These are phyloP conservation scores for Hypomecis punctinalis DNA, from an alignment of 2,888 invertebrate genomes.

Conservation along the genomic window DNA sequence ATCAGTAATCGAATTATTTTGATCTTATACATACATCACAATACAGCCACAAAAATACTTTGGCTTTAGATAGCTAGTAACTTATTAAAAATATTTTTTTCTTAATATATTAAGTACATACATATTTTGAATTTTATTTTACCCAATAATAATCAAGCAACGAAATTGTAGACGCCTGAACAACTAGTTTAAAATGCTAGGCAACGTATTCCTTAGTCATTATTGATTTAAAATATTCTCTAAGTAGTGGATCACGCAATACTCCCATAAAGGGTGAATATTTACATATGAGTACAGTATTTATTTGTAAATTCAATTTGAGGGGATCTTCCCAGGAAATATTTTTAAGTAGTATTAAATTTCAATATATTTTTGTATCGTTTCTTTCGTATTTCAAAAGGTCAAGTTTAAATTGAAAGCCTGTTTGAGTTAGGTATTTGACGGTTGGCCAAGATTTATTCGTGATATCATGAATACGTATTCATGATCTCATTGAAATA, in stretches of 20 bases:
- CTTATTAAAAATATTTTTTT: too few species aligned
- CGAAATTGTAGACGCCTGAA: too few species aligned
- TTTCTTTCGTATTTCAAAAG: slow-evolving; percentile 21
- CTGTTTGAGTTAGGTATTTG: slow-evolving; percentile 29
- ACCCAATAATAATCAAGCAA: too few species aligned
- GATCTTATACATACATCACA: too few species aligned
- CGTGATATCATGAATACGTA: slow-evolving; percentile 31
- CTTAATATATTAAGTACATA: too few species aligned
- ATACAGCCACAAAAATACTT: too few species aligned
- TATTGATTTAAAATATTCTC: slow-evolving; percentile 18
- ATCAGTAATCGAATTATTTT: too few species aligned
- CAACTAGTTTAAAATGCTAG: slow-evolving; percentile 4
- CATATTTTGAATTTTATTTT: too few species aligned
- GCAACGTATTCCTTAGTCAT: slow-evolving; percentile 6
- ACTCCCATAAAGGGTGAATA: slow-evolving; percentile 14
- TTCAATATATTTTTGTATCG: slow-evolving; percentile 1
- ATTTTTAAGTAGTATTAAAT: neutral
- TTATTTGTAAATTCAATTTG: slow-evolving; percentile 15
- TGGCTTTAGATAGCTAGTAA: too few species aligned
- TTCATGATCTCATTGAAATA: slow-evolving; percentile 27
- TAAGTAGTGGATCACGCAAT: slow-evolving; percentile 23
- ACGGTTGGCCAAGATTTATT: slow-evolving; percentile 15
- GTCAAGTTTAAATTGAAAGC: slow-evolving; percentile 31
- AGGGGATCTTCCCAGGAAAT: neutral
- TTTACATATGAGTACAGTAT: slow-evolving; percentile 13